Evolutionary conservation across 2,113 vertebrate species (phyloP).

Genomic region (Synchiropus splendidus): DNA sequence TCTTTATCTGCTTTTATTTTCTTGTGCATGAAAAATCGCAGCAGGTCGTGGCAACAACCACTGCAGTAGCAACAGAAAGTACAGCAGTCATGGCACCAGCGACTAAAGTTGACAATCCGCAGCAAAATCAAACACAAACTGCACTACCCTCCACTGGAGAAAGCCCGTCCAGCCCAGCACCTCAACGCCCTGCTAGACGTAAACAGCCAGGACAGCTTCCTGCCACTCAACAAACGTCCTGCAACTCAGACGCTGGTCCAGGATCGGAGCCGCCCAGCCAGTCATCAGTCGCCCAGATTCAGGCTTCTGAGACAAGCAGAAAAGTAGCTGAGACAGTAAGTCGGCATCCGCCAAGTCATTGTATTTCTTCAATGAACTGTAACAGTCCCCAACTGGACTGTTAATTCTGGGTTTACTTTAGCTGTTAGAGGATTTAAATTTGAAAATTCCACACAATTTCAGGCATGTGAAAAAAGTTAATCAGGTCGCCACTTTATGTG

Average conservation of each 20-base stretch:
- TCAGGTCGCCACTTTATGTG: no score
- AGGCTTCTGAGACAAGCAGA: slow-evolving; percentile 30
- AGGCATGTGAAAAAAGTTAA: no score
- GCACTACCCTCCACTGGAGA: slow-evolving; percentile 26
- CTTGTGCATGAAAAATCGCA: no score
- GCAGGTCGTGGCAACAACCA: slow-evolving; percentile 1
- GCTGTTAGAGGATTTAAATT: no score
- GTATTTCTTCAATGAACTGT: background rate
- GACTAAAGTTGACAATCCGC: slow-evolving; percentile 33
- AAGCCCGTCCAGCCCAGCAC: slow-evolving; percentile 62
- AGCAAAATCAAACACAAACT: slow-evolving; percentile 37
- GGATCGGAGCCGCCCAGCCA: slow-evolving; percentile 19
- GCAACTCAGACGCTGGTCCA: background rate
- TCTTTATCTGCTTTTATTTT: no score
- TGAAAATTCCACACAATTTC: no score
- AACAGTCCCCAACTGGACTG: no score
- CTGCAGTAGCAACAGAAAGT: slow-evolving; percentile 21
- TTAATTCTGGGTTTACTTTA: no score
- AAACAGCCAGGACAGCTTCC: slow-evolving; percentile 40
- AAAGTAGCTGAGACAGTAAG: slow-evolving; percentile 43
- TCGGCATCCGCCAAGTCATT: no score
- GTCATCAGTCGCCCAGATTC: slow-evolving; percentile 21
- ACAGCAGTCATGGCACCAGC: slow-evolving; percentile 20
- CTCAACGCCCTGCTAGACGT: slow-evolving; percentile 65
- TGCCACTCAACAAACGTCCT: slow-evolving; percentile 29